A percentile compares a stretch with the other conserved stretches of the same genome.
Conservation (phyloP, 2,797 vertebrate species). For the Myotis findleyi region DNA sequence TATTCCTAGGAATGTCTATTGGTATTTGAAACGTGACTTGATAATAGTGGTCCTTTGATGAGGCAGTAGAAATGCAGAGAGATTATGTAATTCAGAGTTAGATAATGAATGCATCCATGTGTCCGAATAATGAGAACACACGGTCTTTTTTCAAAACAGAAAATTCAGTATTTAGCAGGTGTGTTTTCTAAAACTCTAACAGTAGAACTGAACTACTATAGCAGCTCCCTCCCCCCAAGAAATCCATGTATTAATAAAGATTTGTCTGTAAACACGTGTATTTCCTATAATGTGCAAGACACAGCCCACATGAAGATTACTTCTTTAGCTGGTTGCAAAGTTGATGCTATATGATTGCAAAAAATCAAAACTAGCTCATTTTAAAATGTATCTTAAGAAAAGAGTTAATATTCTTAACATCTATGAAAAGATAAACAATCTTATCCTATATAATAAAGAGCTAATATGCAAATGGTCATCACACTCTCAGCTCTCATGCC, state of each 20-base stretch:
- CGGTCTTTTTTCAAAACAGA: not conserved
- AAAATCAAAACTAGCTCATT: not conserved
- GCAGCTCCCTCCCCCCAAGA: not conserved
- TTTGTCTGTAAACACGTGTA: not conserved
- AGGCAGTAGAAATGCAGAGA: not conserved
- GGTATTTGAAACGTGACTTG: slow-evolving; percentile 48
- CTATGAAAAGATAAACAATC: not conserved
- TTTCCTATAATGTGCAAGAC: not conserved
- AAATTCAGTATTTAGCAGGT: not conserved
- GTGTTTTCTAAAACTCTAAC: not conserved
- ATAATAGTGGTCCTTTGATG: slow-evolving; percentile 1
- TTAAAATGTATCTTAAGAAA: slow-evolving; percentile 12
- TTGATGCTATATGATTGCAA: not conserved
- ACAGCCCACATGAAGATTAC: not conserved
- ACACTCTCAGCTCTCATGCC: too few relatives aligned
- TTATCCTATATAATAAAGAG: not conserved
- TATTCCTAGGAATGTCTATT: slow-evolving; percentile 19
- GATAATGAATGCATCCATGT: not conserved
- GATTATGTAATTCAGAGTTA: not conserved
- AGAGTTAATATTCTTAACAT: not conserved
- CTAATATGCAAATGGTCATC: too few relatives aligned
- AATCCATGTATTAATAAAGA: slow-evolving; percentile 1
- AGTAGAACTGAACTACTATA: not conserved
- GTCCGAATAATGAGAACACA: not conserved
- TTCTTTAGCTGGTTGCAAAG: not conserved